Conservation (phyloP, 2,113 vertebrate species). For the Mesitornis unicolor region DNA sequence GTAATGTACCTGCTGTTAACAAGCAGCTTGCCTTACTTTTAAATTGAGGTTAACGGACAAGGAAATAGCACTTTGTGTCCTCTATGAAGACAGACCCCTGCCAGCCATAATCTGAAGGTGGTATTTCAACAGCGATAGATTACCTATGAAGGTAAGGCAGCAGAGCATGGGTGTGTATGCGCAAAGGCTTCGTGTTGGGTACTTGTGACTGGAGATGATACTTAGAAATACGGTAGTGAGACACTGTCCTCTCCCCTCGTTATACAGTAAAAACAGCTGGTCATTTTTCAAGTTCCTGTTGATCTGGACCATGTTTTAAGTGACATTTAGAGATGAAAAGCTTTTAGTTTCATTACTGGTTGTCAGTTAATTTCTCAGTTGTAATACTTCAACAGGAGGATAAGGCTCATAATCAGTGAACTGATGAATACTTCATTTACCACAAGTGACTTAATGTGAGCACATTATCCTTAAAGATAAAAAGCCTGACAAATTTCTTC, state of each 20-base stretch:
- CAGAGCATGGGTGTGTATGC: accelerated
- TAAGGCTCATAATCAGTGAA: background rate
- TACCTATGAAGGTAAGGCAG: background rate
- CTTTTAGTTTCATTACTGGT: background rate
- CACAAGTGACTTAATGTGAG: background rate
- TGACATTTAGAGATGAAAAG: background rate
- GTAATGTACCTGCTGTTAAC: accelerated
- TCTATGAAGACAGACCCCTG: background rate
- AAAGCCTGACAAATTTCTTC: background rate
- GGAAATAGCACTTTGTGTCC: background rate
- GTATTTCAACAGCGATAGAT: background rate
- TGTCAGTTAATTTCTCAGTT: background rate
- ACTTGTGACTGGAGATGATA: background rate
- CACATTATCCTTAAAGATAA: background rate
- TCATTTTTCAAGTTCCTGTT: background rate
- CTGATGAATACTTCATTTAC: background rate
- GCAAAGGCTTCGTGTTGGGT: accelerated
- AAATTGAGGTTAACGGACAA: background rate
- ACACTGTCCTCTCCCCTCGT: accelerated
- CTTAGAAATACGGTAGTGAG: background rate
- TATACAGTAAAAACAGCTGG: background rate
- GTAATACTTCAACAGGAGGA: background rate
- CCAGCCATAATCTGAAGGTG: no score
- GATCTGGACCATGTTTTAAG: background rate
- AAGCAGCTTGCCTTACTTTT: background rate